Evolutionary conservation across 2,113 vertebrate species (phyloP).

Genomic region (Xiphophorus couchianus): DNA sequence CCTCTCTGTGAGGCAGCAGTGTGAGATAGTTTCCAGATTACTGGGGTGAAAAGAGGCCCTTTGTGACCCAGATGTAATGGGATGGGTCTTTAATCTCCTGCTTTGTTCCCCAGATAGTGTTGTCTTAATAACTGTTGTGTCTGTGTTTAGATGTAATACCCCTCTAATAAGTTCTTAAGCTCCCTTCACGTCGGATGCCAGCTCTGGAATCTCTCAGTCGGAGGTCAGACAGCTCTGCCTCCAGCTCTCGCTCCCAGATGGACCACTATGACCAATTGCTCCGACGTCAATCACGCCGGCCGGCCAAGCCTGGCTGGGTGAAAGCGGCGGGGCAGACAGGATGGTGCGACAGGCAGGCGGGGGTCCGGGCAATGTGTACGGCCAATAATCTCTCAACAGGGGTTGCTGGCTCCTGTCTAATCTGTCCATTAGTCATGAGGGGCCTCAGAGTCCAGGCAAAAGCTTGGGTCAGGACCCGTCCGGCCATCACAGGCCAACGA

Average conservation of each 20-base stretch:
- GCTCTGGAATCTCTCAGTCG: slow-evolving; percentile 50
- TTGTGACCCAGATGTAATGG: slow-evolving; percentile 61
- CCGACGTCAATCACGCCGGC: slow-evolving; percentile 55
- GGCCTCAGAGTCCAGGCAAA: slow-evolving; percentile 1
- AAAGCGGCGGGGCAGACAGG: slow-evolving; percentile 32
- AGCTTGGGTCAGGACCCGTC: not conserved
- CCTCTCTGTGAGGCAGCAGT: slow-evolving; percentile 57
- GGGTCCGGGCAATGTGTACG: slow-evolving; percentile 31
- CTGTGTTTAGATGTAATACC: slow-evolving; percentile 73
- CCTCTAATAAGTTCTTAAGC: slow-evolving; percentile 76
- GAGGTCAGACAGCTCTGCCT: slow-evolving; percentile 44
- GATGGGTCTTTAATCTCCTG: slow-evolving; percentile 69
- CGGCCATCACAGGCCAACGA: not conserved
- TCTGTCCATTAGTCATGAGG: slow-evolving; percentile 51
- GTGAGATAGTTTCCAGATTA: slow-evolving; percentile 71
- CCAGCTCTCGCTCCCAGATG: slow-evolving; percentile 49
- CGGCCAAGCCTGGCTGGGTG: slow-evolving; percentile 37
- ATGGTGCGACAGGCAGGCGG: slow-evolving; percentile 7
- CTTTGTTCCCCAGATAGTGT: slow-evolving; percentile 72
- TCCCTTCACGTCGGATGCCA: slow-evolving; percentile 60
- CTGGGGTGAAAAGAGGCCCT: slow-evolving; percentile 56
- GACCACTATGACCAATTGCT: slow-evolving; percentile 56
- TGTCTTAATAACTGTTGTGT: slow-evolving; percentile 71
- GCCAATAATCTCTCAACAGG: slow-evolving; percentile 51
- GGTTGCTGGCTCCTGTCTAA: slow-evolving; percentile 42